A percentile compares a stretch with the other conserved stretches of the same genome.
Conservation (phyloP, 1,140 invertebrate genomes). For the Nephotettix cincticeps region DNA sequence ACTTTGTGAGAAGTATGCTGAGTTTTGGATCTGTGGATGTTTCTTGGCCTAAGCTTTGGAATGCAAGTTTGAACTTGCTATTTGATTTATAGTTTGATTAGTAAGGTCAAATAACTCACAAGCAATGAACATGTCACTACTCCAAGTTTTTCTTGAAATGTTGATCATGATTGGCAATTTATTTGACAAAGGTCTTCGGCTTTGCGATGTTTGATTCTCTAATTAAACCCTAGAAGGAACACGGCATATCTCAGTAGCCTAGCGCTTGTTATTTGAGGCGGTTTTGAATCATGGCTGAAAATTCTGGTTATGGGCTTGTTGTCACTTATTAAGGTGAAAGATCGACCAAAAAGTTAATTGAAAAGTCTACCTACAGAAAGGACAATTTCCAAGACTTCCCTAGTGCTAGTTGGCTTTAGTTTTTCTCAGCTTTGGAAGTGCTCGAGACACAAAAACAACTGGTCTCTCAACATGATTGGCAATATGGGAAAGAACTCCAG, state of each 20-base stretch:
- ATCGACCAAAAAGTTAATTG: conserved; percentile 49
- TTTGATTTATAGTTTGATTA: background rate
- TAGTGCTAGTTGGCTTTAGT: conserved; percentile 46
- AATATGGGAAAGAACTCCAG: conserved; percentile 50
- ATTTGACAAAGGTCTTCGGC: no score
- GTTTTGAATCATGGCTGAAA: conserved; percentile 45
- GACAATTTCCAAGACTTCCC: background rate
- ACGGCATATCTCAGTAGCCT: no score
- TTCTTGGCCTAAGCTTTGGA: background rate
- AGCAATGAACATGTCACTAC: no score
- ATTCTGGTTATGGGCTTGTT: conserved; percentile 52
- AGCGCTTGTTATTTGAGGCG: conserved; percentile 34
- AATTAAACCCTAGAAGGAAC: no score
- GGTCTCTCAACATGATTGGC: conserved; percentile 46
- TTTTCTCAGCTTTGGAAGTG: conserved; percentile 41
- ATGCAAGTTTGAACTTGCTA: background rate
- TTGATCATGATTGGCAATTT: no score
- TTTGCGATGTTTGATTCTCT: no score
- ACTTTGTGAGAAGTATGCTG: no score
- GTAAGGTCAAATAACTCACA: background rate
- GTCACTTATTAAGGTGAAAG: conserved; percentile 51
- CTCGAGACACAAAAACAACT: conserved; percentile 45
- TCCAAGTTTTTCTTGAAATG: no score
- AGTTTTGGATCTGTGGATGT: no score
- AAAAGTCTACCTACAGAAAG: conserved; percentile 42